Evolutionary conservation across 2,888 invertebrate species (phyloP), one percentile per base, ranked within the genome.

Genomic region (Podabrus alpinus): DNA sequence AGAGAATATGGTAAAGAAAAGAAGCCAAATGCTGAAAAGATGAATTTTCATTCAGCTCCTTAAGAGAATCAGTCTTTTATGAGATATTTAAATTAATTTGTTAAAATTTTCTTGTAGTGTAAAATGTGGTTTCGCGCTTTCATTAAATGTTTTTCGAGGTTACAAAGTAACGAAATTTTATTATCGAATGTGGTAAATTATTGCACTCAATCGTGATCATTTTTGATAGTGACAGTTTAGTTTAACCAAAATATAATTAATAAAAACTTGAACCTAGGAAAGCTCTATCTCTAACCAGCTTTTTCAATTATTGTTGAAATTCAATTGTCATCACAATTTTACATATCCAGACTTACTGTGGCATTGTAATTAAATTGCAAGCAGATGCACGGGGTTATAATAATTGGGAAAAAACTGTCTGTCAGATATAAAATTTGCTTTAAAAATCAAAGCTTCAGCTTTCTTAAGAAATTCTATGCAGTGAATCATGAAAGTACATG

Each of bases 401-500:
- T n/a, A 45, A 45, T 45, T 45, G 5, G 13, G 45, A 45, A 45
- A 45, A 45, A 45, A 45, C 45, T 45, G 45, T 45, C 45, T 45
- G 45, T 7, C n/a, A n/a, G 13, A 59, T 69, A 69, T n/a, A 19
- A 59, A 15, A 16, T 24, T 69, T 76, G 73, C 71, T 72, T 69
- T 76, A 67, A 76, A 71, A 76, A 72, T 72, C 72, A 73, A 76
- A 67, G 75, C 72, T 15, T 59, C 61, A 70, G 19, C 21, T 60
- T 73, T 73, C 66, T 68, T 71, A 69, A 73, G 71, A 71, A 71
- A 75, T 72, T 73, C 68, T 66, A 73, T 67, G 76, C 73, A 78
- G 73, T 71, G 75, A 77, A 73, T 76, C 78, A 79, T 79, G 77
- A 78, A 78, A 79, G 74, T 79, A 75, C 75, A 78, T 73, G 77